phyloP scores from a whole-genome alignment of 2,888 invertebrate species.

The Brachypalpus laphriformis region DNA sequence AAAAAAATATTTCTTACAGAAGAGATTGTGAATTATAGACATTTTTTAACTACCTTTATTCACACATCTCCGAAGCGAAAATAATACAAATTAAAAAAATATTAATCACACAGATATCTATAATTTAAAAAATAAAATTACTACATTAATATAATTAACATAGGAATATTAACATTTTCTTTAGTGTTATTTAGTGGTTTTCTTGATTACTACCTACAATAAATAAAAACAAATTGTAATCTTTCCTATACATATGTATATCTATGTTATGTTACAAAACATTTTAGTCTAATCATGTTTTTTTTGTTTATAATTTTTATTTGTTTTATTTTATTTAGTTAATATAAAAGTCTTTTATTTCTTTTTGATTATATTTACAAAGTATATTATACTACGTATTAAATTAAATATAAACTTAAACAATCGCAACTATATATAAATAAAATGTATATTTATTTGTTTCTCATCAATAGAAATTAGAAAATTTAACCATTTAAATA shows the following conservation, averaged over 20 bases:
- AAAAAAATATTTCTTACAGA: constrained; percentile 27
- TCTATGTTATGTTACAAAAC: constrained; percentile 66
- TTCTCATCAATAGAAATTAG: constrained; percentile 57
- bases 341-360: constrained; percentile 21
- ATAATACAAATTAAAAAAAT: constrained; percentile 15
- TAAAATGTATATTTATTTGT: constrained; percentile 56
- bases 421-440: constrained; percentile 63
- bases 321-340: constrained; percentile 57
- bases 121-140: constrained; percentile 44
- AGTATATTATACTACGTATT: constrained; percentile 70
- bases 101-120: constrained; percentile 48
- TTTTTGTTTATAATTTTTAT: neutral
- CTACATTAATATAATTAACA: constrained; percentile 36
- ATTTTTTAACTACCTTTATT: constrained; percentile 73
- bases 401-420: constrained; percentile 62
- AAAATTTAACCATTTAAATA: constrained; percentile 66
- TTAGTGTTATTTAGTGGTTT: constrained; percentile 63
- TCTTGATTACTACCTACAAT: constrained; percentile 58
- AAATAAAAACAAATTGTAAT: constrained; percentile 45
- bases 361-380: constrained; percentile 23
- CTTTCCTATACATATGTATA: constrained; percentile 59
- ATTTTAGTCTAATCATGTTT: constrained; percentile 65
- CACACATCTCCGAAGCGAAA: constrained; percentile 59
- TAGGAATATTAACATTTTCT: constrained; percentile 41
- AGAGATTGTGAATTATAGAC: constrained; percentile 71